phyloP scores from a whole-genome alignment of 64 coral and sea anemone species.

The Orbicella faveolata region DNA sequence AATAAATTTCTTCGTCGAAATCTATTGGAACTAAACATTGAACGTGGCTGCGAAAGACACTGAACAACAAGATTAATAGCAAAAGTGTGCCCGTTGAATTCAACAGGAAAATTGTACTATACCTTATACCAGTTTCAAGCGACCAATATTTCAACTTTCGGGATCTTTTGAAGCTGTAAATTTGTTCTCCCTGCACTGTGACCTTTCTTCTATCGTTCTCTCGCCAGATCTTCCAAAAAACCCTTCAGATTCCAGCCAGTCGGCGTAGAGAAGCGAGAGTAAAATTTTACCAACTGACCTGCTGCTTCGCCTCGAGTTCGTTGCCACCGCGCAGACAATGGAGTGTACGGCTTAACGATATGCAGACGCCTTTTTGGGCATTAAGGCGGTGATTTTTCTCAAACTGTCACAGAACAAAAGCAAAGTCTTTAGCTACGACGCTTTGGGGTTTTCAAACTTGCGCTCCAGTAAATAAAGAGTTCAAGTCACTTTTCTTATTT shows the following conservation, averaged over 20 bases:
- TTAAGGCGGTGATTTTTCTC: background rate
- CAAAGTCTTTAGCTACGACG: conserved; percentile 4
- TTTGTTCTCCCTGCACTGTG: background rate
- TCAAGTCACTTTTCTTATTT: conserved; percentile 34
- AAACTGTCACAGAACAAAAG: conserved; percentile 28
- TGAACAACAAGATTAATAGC: background rate
- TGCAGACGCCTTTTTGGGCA: conserved; percentile 9
- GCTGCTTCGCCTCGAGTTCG: background rate
- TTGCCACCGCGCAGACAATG: conserved; percentile 18
- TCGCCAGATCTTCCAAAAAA: background rate
- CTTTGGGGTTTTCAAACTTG: background rate
- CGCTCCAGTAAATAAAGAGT: conserved; percentile 1
- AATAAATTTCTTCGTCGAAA: conserved; percentile 3
- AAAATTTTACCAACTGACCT: background rate
- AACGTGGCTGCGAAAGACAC: background rate
- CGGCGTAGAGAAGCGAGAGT: background rate
- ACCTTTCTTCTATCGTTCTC: background rate
- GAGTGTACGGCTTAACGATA: conserved; percentile 9
- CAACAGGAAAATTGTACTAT: background rate
- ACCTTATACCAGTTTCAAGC: background rate
- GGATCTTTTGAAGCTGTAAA: background rate
- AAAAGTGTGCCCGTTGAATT: conserved; percentile 1
- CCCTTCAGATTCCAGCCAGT: background rate
- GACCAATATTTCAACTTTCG: conserved; percentile 29
- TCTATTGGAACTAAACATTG: background rate